Evolutionary conservation across 2,888 invertebrate genomes (phyloP).

Genomic region (Zaprionus obscuricornis): DNA sequence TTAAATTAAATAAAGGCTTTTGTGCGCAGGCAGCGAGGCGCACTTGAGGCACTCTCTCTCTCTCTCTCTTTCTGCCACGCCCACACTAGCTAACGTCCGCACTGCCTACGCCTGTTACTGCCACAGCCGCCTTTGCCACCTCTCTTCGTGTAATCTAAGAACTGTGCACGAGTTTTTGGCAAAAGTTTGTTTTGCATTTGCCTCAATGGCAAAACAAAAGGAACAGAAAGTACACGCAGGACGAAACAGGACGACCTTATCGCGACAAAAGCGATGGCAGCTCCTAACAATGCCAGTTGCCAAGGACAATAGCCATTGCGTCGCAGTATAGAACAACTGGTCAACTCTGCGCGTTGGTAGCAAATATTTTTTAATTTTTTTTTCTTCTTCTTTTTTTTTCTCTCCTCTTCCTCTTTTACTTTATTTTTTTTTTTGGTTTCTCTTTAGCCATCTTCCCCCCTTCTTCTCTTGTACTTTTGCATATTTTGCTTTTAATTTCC

Average conservation of each 20-base stretch:
- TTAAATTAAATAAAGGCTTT: slow-evolving; percentile 80
- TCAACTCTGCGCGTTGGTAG: slow-evolving; percentile 25
- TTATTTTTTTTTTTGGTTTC: slow-evolving; percentile 12
- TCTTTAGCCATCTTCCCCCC: background rate
- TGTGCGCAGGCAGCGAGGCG: slow-evolving; percentile 55
- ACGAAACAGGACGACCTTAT: slow-evolving; percentile 39
- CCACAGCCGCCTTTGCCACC: background rate
- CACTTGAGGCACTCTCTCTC: slow-evolving; percentile 45
- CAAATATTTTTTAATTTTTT: slow-evolving; percentile 39
- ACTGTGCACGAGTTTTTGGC: slow-evolving; percentile 36
- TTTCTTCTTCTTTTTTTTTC: background rate
- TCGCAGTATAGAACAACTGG: slow-evolving; percentile 45
- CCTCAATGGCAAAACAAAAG: slow-evolving; percentile 46
- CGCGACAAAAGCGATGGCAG: slow-evolving; percentile 35
- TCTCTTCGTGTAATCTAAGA: too few species aligned
- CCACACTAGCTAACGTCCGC: slow-evolving; percentile 12
- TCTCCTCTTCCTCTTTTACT: too few species aligned
- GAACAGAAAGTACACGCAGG: slow-evolving; percentile 15
- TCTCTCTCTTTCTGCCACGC: slow-evolving; percentile 53
- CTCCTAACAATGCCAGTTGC: slow-evolving; percentile 50
- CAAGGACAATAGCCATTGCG: slow-evolving; percentile 54
- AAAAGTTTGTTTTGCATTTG: slow-evolving; percentile 59
- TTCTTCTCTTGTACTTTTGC: slow-evolving; percentile 36
- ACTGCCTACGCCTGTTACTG: background rate
- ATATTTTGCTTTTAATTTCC: slow-evolving; percentile 68